Conservation (phyloP, 2,888 invertebrate species). For the Aphodius granarius region DNA sequence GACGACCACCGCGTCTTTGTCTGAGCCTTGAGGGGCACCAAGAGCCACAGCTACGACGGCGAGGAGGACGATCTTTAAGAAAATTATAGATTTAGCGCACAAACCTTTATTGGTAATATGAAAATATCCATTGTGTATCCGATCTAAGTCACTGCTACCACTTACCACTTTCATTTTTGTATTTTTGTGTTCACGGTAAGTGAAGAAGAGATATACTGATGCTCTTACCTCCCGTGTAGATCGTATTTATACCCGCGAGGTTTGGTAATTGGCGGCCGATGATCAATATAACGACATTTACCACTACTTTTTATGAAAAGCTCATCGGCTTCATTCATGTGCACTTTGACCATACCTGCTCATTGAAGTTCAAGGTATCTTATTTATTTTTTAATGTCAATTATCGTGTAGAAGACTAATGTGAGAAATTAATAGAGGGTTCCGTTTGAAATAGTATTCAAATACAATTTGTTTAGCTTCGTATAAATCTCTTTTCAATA, state of each 20-base stretch:
- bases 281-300: neutral
- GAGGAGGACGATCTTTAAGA: conserved; percentile 33
- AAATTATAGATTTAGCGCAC: neutral
- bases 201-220: neutral
- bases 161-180: conserved; percentile 26
- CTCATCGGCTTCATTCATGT: neutral
- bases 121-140: neutral
- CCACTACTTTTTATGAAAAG: neutral
- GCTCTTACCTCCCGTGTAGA: neutral
- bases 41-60: conserved; percentile 40
- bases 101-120: neutral
- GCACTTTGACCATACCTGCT: neutral
- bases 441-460: too few relatives aligned
- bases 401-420: neutral
- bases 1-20: conserved; percentile 61
- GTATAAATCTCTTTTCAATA: too few relatives aligned
- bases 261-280: neutral
- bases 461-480: too few relatives aligned
- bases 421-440: neutral
- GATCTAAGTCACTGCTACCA: neutral
- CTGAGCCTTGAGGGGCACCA: conserved; percentile 41
- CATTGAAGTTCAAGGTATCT: neutral
- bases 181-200: conserved; percentile 4
- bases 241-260: neutral
- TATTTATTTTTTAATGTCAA: neutral